phyloP scores from a whole-genome alignment of 2,113 vertebrate genomes.

The Elachura formosa region DNA sequence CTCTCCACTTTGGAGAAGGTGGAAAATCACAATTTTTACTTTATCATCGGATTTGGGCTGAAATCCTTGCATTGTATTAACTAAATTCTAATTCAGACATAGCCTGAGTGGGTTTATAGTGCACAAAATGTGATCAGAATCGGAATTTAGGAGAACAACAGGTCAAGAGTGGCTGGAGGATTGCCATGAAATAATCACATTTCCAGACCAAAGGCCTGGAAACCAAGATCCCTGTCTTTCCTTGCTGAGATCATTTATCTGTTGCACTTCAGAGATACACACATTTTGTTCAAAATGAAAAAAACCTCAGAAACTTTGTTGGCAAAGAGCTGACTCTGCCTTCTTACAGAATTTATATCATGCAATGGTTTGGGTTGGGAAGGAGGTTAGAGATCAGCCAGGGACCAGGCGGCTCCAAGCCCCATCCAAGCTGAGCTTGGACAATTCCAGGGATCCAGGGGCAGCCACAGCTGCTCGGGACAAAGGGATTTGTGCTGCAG shows the following conservation, averaged over 20 bases:
- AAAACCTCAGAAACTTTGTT: rapidly evolving
- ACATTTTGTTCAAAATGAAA: not conserved
- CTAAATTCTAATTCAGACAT: not conserved
- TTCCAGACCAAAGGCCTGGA: not conserved
- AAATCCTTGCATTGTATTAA: not conserved
- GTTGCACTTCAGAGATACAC: not conserved
- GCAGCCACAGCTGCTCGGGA: rapidly evolving
- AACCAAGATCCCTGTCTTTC: not conserved
- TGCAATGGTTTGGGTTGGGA: not conserved
- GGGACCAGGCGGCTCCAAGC: not conserved
- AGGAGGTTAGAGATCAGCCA: not conserved
- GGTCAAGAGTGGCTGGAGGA: not conserved
- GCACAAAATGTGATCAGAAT: not conserved
- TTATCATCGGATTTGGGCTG: not conserved
- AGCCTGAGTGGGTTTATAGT: not conserved
- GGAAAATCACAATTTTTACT: not conserved
- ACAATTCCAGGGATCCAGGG: not conserved
- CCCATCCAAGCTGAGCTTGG: not conserved
- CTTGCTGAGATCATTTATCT: not conserved
- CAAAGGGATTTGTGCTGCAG: not conserved
- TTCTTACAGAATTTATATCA: not conserved
- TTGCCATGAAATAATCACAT: not conserved
- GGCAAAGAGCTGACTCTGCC: not conserved
- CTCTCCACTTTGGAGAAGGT: not conserved
- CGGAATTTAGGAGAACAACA: not conserved